phyloP scores from a whole-genome alignment of 1,140 invertebrate species.

The Meloidogyne floridensis region DNA sequence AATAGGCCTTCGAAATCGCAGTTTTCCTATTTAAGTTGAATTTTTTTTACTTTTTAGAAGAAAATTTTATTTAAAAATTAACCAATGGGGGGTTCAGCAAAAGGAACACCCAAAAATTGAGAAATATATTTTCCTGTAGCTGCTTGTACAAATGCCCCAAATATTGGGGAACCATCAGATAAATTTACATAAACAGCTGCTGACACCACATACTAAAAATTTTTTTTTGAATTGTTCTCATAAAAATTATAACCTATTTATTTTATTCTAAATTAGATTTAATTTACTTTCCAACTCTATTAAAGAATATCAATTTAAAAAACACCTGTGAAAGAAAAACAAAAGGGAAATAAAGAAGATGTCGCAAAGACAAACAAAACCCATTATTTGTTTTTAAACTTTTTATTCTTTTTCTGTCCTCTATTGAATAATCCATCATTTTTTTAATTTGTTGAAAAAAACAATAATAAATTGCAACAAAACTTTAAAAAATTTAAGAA shows the following conservation, averaged over 20 bases:
- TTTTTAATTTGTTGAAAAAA: not conserved
- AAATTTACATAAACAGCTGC: conserved; percentile 48
- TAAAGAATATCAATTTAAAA: not conserved
- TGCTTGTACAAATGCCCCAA: conserved; percentile 51
- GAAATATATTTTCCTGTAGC: conserved; percentile 56
- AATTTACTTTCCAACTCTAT: too few relatives aligned
- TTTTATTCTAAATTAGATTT: too few relatives aligned
- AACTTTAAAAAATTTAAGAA: too few relatives aligned
- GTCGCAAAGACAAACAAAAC: not conserved
- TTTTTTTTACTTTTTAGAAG: not conserved
- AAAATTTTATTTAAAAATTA: not conserved
- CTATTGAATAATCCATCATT: not conserved
- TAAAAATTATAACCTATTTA: too few relatives aligned
- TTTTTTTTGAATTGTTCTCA: too few relatives aligned
- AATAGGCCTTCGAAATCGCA: conserved; percentile 62
- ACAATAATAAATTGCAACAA: too few relatives aligned
- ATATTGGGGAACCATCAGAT: conserved; percentile 61
- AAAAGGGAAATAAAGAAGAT: conserved; percentile 7
- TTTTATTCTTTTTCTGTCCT: not conserved
- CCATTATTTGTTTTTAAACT: not conserved
- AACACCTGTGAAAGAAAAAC: not conserved
- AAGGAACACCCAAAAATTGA: conserved; percentile 64
- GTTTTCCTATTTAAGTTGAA: conserved; percentile 33
- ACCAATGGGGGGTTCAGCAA: conserved; percentile 66
- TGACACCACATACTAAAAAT: conserved; percentile 30